Percentiles rank a stretch among this genome's conserved stretches.
phyloP scores from a whole-genome alignment of 2,888 invertebrate genomes.

The Pristionchus japonicus region DNA sequence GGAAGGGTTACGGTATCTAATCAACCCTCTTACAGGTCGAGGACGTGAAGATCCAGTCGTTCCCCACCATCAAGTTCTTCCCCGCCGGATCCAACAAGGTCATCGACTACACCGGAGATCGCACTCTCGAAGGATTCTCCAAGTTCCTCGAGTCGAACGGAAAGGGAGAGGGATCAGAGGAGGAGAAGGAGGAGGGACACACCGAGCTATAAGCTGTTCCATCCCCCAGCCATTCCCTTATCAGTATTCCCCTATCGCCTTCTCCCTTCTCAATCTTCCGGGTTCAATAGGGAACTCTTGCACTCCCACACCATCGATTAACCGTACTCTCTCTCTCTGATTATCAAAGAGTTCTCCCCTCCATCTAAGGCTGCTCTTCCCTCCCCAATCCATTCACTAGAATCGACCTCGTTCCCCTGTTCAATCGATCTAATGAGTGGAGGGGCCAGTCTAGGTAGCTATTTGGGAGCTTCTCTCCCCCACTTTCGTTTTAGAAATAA shows the following conservation, averaged over 20 bases:
- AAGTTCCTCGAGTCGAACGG: slow-evolving; percentile 95
- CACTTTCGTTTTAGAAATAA: slow-evolving; percentile 38
- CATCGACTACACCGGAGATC: slow-evolving; percentile 93
- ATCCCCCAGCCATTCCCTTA: neutral
- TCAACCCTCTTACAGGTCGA: slow-evolving; percentile 58
- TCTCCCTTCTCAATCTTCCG: slow-evolving; percentile 10
- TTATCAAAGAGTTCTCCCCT: neutral
- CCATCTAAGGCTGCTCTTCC: slow-evolving; percentile 16
- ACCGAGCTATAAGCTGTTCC: slow-evolving; percentile 59
- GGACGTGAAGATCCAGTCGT: slow-evolving; percentile 74
- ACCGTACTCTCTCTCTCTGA: neutral
- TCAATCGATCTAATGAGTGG: neutral
- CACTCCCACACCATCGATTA: slow-evolving; percentile 33
- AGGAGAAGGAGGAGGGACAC: slow-evolving; percentile 68
- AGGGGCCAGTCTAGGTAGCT: slow-evolving; percentile 11
- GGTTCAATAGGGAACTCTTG: slow-evolving; percentile 47
- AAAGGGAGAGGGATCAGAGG: slow-evolving; percentile 80
- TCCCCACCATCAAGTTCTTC: slow-evolving; percentile 95
- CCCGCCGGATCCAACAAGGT: slow-evolving; percentile 90
- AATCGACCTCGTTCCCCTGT: neutral
- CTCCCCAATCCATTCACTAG: neutral
- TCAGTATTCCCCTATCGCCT: neutral
- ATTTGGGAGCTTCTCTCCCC: slow-evolving; percentile 5
- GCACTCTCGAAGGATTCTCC: slow-evolving; percentile 91
- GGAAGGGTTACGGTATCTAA: neutral